These are phyloP conservation scores for Piliocolobus tephrosceles DNA, from an alignment of 2,113 vertebrate species.

Conservation along the genomic window DNA sequence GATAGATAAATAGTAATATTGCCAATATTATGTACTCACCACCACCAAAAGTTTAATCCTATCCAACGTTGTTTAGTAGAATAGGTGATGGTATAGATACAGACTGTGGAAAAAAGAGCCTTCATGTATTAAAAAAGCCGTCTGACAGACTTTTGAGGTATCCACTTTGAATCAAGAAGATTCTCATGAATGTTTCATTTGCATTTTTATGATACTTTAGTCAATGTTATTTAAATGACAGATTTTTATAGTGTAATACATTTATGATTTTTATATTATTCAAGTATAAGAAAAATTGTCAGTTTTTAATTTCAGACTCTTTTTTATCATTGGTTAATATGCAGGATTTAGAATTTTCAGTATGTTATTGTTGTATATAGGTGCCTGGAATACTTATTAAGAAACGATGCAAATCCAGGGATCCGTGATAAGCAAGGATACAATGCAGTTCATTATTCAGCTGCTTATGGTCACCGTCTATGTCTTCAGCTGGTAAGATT, in stretches of 20 bases:
- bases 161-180: neutral
- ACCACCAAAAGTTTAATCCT: neutral
- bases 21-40: neutral
- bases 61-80: neutral
- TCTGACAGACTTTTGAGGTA: neutral
- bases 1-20: neutral
- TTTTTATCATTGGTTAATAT: constrained; percentile 58
- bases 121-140: neutral
- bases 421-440: constrained; percentile 98
- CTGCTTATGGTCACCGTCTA: constrained; percentile 87
- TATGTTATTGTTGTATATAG: constrained; percentile 83
- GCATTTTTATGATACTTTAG: neutral
- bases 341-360: constrained; percentile 59
- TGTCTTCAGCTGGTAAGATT: constrained; percentile 90
- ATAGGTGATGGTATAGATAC: neutral
- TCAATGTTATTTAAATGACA: neutral
- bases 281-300: neutral
- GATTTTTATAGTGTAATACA: neutral
- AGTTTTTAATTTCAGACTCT: neutral
- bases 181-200: neutral
- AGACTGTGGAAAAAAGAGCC: neutral
- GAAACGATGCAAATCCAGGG: constrained; percentile 98
- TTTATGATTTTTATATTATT: neutral
- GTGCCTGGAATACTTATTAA: constrained; percentile 98
- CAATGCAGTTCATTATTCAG: constrained; percentile 96